Evolutionary conservation across 2,797 vertebrate species (phyloP), one percentile per base, ranked within the genome.

Genomic region (Arctocebus calabarensis): DNA sequence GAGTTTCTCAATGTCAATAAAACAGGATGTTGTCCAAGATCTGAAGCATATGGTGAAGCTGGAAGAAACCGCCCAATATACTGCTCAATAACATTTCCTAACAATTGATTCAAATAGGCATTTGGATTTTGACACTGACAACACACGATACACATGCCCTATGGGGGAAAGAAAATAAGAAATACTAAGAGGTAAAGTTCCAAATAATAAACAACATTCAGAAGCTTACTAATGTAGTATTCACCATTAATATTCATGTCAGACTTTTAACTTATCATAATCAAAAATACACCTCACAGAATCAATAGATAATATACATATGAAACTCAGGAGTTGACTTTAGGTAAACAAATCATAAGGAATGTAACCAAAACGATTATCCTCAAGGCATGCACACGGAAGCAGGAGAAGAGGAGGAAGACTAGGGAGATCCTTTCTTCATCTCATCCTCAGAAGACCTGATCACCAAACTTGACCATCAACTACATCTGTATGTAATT

Each of bases 61-160:
- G 99, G 99, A 52, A 99, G 99, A 97, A 99, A 99, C 29, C 99
- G 99, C 40, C 99, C 99, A 95, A 99, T 98, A 96, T 99, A 99
- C 59, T 99, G 99, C 32, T 97, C 98, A 96, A 99, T 98, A 57
- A 99, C 98, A 68, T 97, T 99, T 90, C 98, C 98, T 14, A 99
- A 99, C 97, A 99, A 99, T 78, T 99, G 99, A 97, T 99, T 99
- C 97, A 99, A 98, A 98, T 99, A 99, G 34, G 98, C 97, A 3
- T 98, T 98, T 97, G 99, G 99, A 5, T 98, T 99, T 96, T 99
- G 99, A 93, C 99, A 99, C 81, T 99, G 98, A 55, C 98, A 98
- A 59, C 98, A 99, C 23, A 99, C 99, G 62, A 99, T 98, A 3
- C 99, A 99, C 96, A 99, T 98, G 95, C 99, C 99, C 99, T 99